phyloP scores from a whole-genome alignment of 1,140 invertebrate species.

The Drosophila nigromelanica region DNA sequence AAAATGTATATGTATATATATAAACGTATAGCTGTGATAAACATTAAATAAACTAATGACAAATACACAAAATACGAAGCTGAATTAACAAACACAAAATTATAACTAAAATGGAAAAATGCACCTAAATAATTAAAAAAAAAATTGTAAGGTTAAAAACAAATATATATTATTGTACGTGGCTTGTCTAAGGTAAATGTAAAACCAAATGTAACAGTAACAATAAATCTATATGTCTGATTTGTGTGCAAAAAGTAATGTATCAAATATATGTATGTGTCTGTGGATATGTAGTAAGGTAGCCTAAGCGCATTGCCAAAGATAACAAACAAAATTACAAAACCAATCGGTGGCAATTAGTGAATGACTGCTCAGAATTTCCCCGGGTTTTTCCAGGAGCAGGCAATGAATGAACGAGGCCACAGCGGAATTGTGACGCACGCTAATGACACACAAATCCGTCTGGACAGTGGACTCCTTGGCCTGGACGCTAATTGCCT shows the following conservation, averaged over 20 bases:
- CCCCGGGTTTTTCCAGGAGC: constrained; percentile 69
- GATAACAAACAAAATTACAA: constrained; percentile 63
- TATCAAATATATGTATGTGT: background rate
- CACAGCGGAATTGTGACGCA: constrained; percentile 10
- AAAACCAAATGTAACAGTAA: constrained; percentile 60
- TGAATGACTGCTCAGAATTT: constrained; percentile 53
- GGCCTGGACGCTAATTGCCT: constrained; percentile 62
- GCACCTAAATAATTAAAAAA: constrained; percentile 26
- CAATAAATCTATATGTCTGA: constrained; percentile 79
- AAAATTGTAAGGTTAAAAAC: constrained; percentile 16
- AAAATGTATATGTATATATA: constrained; percentile 56
- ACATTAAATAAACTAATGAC: constrained; percentile 64
- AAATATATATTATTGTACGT: constrained; percentile 35
- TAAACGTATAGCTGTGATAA: constrained; percentile 82
- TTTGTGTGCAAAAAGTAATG: constrained; percentile 68
- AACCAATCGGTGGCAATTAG: constrained; percentile 64
- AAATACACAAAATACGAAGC: constrained; percentile 65
- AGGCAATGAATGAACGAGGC: constrained; percentile 65
- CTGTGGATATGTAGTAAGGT: constrained; percentile 1
- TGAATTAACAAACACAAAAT: constrained; percentile 52
- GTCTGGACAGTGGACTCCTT: constrained; percentile 47
- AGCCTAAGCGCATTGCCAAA: constrained; percentile 60
- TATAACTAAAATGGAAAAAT: constrained; percentile 5
- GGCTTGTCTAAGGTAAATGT: constrained; percentile 57
- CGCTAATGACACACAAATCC: constrained; percentile 76